Conservation (phyloP, 2,113 vertebrate species). For the Rissa tridactyla region DNA sequence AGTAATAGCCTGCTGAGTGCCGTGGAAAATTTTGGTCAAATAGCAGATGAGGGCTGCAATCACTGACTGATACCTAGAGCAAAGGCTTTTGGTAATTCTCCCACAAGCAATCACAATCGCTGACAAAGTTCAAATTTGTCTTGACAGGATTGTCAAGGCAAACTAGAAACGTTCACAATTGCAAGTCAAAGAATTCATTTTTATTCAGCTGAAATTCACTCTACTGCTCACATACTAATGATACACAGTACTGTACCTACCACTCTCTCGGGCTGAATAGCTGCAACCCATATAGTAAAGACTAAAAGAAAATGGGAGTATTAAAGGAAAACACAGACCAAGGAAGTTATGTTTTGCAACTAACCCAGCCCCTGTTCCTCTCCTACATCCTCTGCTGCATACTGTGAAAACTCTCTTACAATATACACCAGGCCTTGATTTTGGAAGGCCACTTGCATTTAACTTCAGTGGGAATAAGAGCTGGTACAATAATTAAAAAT, state of each 20-base stretch:
- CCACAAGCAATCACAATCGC: conserved; percentile 45
- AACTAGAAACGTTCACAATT: conserved; percentile 49
- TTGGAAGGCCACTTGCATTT: background rate
- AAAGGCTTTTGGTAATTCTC: conserved; percentile 35
- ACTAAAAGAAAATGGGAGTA: background rate
- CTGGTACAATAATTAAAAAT: background rate
- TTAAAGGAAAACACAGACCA: background rate
- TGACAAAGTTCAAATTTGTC: conserved; percentile 65
- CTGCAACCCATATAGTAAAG: background rate
- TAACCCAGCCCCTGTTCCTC: background rate
- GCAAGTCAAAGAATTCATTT: conserved; percentile 42
- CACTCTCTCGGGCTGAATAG: background rate
- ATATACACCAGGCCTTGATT: background rate
- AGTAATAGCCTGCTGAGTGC: conserved; percentile 66
- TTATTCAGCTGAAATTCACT: conserved; percentile 54
- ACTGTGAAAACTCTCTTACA: background rate
- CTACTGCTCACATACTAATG: conserved; percentile 36
- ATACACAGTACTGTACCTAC: conserved; percentile 5
- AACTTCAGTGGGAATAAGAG: background rate
- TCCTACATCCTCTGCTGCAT: background rate
- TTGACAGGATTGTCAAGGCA: conserved; percentile 62
- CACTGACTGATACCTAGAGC: conserved; percentile 66
- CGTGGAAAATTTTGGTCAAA: conserved; percentile 71
- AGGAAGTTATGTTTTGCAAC: background rate
- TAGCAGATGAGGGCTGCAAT: conserved; percentile 64